Conservation (phyloP, 2,888 invertebrate species). For the Ethmia dodecea region DNA sequence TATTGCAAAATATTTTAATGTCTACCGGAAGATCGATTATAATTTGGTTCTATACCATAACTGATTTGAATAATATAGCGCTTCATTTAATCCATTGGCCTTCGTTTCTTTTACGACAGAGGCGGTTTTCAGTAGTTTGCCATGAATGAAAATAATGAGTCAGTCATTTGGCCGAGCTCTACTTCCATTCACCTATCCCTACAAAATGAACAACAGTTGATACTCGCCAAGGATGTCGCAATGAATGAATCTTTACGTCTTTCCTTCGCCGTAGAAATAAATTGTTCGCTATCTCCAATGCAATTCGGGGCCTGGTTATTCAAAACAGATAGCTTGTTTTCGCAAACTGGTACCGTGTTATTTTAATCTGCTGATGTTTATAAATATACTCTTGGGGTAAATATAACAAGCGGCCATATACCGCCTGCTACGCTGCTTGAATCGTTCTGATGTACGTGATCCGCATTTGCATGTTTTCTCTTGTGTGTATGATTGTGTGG, state of each 20-base stretch:
- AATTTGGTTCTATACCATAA: too few species aligned
- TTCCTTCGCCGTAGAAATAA: slow-evolving; percentile 10
- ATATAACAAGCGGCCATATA: slow-evolving; percentile 15
- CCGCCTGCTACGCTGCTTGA: slow-evolving; percentile 3
- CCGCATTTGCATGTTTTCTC: neutral
- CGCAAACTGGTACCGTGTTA: slow-evolving; percentile 3
- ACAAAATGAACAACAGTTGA: slow-evolving; percentile 22
- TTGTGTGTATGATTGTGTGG: too few species aligned
- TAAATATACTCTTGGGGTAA: slow-evolving; percentile 14
- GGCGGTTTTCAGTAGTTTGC: slow-evolving; percentile 19
- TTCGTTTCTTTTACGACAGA: slow-evolving; percentile 1
- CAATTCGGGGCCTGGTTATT: neutral
- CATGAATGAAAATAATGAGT: slow-evolving; percentile 61
- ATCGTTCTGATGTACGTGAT: slow-evolving; percentile 4
- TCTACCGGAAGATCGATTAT: too few species aligned
- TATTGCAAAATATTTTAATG: too few species aligned
- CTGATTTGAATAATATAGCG: too few species aligned
- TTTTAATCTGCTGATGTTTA: slow-evolving; percentile 7
- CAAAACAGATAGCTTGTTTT: slow-evolving; percentile 6
- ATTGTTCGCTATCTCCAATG: neutral
- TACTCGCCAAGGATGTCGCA: slow-evolving; percentile 33
- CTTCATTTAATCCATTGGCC: too few species aligned
- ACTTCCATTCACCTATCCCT: slow-evolving; percentile 48
- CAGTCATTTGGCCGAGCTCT: slow-evolving; percentile 49
- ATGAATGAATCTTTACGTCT: slow-evolving; percentile 25